phyloP scores from a whole-genome alignment of 2,113 vertebrate genomes.

The Hemicordylus capensis region DNA sequence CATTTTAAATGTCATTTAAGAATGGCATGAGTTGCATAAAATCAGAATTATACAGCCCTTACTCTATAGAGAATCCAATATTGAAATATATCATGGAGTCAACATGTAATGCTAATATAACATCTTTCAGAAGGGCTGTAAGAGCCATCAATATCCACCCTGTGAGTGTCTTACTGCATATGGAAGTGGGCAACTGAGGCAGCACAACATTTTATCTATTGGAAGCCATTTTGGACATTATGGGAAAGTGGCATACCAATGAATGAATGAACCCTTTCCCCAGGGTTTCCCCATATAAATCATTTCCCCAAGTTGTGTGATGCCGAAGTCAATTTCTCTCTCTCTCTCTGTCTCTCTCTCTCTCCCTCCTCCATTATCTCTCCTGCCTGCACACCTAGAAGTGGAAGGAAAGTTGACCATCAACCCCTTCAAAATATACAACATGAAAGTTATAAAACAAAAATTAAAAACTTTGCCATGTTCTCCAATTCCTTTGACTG shows the following conservation, averaged over 20 bases:
- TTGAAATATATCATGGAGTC: neutral
- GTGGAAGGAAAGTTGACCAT: neutral
- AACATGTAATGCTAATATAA: neutral
- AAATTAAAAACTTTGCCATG: neutral
- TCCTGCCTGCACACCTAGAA: neutral
- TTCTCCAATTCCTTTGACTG: too few relatives aligned
- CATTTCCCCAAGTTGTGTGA: too few relatives aligned
- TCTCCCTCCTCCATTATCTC: neutral
- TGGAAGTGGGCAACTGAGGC: too few relatives aligned
- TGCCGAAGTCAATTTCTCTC: neutral
- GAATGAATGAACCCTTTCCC: too few relatives aligned
- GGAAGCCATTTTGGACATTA: too few relatives aligned
- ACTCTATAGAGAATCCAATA: neutral
- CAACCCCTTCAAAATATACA: neutral
- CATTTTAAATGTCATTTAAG: neutral
- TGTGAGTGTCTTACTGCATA: too few relatives aligned
- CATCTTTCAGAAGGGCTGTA: neutral
- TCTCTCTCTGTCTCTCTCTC: too few relatives aligned
- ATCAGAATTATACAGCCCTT: neutral
- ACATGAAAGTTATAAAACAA: neutral
- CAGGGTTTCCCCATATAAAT: too few relatives aligned
- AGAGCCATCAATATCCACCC: neutral
- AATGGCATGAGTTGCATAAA: neutral
- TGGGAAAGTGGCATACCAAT: too few relatives aligned
- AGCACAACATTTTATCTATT: too few relatives aligned